phyloP scores from a whole-genome alignment of 2,113 vertebrate genomes.

The Rattus rattus region DNA sequence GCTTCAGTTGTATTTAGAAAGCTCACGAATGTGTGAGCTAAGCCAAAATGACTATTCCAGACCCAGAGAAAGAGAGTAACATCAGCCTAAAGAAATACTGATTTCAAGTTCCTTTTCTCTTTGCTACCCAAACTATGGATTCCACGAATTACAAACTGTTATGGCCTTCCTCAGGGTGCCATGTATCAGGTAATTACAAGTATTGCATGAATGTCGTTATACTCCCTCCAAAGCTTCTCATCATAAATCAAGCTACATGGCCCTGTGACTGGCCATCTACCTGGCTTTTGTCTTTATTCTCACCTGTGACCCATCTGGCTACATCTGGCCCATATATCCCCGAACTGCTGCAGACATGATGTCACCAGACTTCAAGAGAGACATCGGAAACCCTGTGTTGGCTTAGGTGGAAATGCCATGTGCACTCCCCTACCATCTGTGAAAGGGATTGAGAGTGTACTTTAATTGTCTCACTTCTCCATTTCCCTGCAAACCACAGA shows the following conservation, averaged over 20 bases:
- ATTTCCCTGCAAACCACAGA: not conserved
- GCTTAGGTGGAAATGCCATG: not conserved
- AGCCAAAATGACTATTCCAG: not conserved
- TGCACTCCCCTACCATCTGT: conserved; percentile 9
- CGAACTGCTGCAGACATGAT: conserved; percentile 50
- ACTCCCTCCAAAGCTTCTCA: not conserved
- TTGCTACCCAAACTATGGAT: not conserved
- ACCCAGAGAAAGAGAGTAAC: not conserved
- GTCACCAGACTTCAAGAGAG: conserved; percentile 53
- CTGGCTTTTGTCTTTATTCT: not conserved
- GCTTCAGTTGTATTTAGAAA: not conserved
- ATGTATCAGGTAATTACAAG: not conserved
- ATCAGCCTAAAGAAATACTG: not conserved
- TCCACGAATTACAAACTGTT: not conserved
- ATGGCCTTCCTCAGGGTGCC: not conserved
- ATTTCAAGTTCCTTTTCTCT: conserved; percentile 12
- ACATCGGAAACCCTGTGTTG: not conserved
- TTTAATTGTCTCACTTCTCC: conserved; percentile 15
- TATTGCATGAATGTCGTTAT: not conserved
- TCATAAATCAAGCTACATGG: not conserved
- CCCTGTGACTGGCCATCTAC: not conserved
- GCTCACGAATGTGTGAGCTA: not conserved
- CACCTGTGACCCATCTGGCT: not conserved
- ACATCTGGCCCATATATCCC: not conserved
- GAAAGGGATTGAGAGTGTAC: conserved; percentile 22